Evolutionary conservation across 23 tunicate genomes (phyloP), one percentile per base, ranked within the genome.

Genomic region (Halocynthia aurantium): DNA sequence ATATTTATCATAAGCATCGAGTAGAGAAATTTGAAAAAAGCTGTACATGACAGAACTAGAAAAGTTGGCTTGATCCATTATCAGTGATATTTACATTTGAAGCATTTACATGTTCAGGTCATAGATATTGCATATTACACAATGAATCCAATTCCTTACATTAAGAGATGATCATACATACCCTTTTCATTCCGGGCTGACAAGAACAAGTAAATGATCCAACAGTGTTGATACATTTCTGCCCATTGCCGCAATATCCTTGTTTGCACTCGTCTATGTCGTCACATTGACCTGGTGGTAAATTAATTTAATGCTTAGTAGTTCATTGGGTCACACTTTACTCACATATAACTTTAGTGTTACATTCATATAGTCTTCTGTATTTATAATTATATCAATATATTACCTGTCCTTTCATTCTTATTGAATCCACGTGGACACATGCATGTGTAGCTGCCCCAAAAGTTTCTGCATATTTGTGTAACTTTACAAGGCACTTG

Each of bases 191-290:
- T 50, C 97, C 97, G 6, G 83, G 76, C 10, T 90, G 75, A 58
- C 97, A 91, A 15, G 80, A 12, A 70, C 97, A 91, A 15, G 31
- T 61, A 52, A 77, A 91, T 20, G 90, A 85, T 77, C 97, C 97
- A 7, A 76, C 64, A 0, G 84, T 85, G 57, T 91, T 91, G 81
- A 85, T 77, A 67, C 97, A 91, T 67, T 73, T 72, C 65, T 85
- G 80, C 7, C 90, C 84, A 54, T 54, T 83, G 7, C 97, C 97
- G 57, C 97, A 91, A 72, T 72, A 85, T 40, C 91, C 91, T 76
- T 77, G 75, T 7, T 55, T 76, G 58, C 97, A 91, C 77, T 91
- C 97, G 55, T 91, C 83, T 7, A 63, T 71, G 54, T 91, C 97
- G 10, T 72, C 77, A 70, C 97, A 91, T 8, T 77, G 81, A 53